Conservation (phyloP, 2,113 vertebrate genomes). For the Turdus rufiventris region DNA sequence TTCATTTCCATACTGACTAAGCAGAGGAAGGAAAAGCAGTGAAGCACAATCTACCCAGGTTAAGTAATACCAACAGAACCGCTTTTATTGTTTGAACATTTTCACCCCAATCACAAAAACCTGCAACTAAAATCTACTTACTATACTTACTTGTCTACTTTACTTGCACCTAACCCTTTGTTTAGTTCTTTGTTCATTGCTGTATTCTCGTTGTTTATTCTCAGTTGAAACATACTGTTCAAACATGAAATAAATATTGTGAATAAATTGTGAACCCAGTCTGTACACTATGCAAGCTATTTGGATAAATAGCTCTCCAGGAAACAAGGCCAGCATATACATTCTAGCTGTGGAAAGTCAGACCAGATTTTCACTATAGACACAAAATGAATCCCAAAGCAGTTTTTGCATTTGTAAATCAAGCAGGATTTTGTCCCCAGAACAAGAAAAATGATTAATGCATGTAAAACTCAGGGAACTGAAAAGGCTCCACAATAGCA, state of each 20-base stretch:
- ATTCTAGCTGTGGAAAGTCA: not conserved
- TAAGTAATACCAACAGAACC: not conserved
- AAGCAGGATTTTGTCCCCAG: not conserved
- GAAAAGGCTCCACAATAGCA: not conserved
- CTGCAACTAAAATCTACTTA: not conserved
- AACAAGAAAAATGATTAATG: not conserved
- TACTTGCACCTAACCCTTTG: not conserved
- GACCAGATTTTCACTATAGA: not conserved
- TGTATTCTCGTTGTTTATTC: not conserved
- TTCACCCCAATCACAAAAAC: not conserved
- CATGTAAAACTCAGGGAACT: not conserved
- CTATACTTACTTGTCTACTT: not conserved
- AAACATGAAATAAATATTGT: not conserved
- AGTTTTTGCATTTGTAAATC: not conserved
- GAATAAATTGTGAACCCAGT: not conserved
- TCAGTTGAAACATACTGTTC: not conserved
- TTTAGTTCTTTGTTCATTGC: not conserved
- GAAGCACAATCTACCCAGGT: not conserved
- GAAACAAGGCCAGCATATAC: not conserved
- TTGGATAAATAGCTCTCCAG: not conserved
- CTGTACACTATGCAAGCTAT: not conserved
- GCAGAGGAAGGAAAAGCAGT: not conserved
- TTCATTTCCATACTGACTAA: slow-evolving; percentile 11
- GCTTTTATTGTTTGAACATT: not conserved
- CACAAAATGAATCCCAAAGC: not conserved